These are phyloP conservation scores for Drosophila demipolita DNA, from an alignment of 2,888 invertebrate genomes.

Conservation along the genomic window DNA sequence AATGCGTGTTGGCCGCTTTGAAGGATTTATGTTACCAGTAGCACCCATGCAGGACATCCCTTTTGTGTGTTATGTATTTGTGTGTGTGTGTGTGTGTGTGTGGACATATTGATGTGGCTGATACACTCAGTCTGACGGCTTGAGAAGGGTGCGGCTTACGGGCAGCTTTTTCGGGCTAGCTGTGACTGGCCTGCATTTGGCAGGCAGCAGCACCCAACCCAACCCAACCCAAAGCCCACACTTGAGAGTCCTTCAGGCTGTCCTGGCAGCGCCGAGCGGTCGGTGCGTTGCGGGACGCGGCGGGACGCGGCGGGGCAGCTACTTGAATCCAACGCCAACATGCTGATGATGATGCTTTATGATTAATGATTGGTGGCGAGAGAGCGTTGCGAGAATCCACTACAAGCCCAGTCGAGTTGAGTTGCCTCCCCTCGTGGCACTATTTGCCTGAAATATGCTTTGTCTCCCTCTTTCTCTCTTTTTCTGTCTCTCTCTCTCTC, in stretches of 20 bases:
- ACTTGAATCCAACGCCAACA: constrained; percentile 48
- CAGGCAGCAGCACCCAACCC: constrained; percentile 27
- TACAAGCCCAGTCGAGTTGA: constrained; percentile 12
- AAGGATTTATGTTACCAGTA: constrained; percentile 66
- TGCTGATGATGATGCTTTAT: constrained; percentile 76
- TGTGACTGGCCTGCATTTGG: constrained; percentile 49
- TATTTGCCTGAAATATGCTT: constrained; percentile 31
- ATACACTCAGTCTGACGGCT: constrained; percentile 45
- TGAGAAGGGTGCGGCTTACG: constrained; percentile 31
- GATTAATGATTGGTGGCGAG: constrained; percentile 75
- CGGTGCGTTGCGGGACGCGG: neutral
- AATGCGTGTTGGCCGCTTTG: constrained; percentile 42
- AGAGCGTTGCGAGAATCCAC: constrained; percentile 26
- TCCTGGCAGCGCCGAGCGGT: neutral
- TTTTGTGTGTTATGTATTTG: constrained; percentile 1
- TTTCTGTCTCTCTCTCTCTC: neutral
- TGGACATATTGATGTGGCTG: constrained; percentile 68
- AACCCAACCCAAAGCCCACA: constrained; percentile 8
- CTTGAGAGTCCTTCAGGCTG: constrained; percentile 38
- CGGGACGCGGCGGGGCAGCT: constrained; percentile 1
- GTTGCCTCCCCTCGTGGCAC: neutral
- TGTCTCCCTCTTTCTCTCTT: constrained; percentile 10
- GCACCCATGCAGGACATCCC: constrained; percentile 41
- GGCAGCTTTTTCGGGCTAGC: constrained; percentile 18
- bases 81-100: constrained; percentile 47